Base-by-base conservation (phyloP, 1,140 invertebrate species). In the Hermetia illucens region DNA sequence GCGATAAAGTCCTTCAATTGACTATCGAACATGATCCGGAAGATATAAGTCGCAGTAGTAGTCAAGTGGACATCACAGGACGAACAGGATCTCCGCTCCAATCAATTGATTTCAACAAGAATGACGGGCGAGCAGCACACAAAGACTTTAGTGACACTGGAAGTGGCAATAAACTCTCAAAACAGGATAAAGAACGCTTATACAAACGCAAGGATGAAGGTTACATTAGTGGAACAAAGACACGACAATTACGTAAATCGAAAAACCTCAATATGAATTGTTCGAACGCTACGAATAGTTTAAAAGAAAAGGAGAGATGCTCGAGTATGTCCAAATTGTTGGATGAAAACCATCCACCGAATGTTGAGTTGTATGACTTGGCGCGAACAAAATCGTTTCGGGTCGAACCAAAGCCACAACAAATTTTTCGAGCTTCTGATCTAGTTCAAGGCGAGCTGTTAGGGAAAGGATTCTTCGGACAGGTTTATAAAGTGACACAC, bases 401-500 rank as follows among this genome's bases (percentile, higher is more conserved):
- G 18, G 75, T 84, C 2, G 83, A 89, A 51, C 74, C 79, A 30
- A 63, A 67, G 16, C 56, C 60, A 8, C 80, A 75, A 46, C 82
- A 88, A 46, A 74, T 93, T 41, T 95, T 95, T 63, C 71, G 89
- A 2, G 83, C 87, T 21, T 80, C 79, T 35, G 90, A 95, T 66
- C 62, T 94, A 25, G 75, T 92, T 0, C 56, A 71, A 64, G 89
- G 89, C 21, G 85, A 91, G 57, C 66, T 94, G 2, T 61, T 95
- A 5, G 91, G 90, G 6, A 82, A 87, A 56, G 90, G 90, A 16
- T 94, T 93, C 64, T 95, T 93, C 58, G 90, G 90, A 2, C 83
- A 91, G 61, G 82, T 87, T 12, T 88, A 77, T 54, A 83, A 89
- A 65, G 88, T 92, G 16, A 92, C 85, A 3, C 89, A 93, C 58